phyloP scores from a whole-genome alignment of 2,888 invertebrate genomes.

The Yponomeuta cagnagella region DNA sequence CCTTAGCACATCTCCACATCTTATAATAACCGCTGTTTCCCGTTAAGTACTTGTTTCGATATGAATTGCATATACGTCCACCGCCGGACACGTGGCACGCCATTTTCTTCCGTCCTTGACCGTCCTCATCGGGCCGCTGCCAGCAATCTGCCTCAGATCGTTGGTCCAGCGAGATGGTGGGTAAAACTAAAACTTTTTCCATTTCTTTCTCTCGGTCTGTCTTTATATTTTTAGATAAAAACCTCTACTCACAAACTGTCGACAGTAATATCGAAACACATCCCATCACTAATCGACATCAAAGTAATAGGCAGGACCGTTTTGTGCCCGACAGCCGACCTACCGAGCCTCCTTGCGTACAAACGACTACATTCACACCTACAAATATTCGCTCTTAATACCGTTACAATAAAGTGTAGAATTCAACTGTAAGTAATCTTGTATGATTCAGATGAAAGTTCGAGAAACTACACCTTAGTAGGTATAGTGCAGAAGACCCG shows the following conservation, averaged over 20 bases:
- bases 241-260: background rate
- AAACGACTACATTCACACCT: background rate
- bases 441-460: background rate
- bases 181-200: too few species aligned
- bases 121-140: too few species aligned
- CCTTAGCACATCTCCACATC: too few species aligned
- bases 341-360: background rate
- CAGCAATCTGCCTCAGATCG: too few species aligned
- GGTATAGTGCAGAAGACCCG: background rate
- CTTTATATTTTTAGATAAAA: too few species aligned
- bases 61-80: too few species aligned
- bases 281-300: slow-evolving; percentile 7
- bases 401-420: background rate
- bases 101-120: too few species aligned
- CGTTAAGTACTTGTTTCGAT: too few species aligned
- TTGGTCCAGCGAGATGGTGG: too few species aligned
- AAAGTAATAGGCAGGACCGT: slow-evolving; percentile 14
- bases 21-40: too few species aligned
- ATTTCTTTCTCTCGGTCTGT: too few species aligned
- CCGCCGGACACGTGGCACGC: too few species aligned
- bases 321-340: slow-evolving; percentile 9
- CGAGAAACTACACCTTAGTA: background rate
- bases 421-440: background rate
- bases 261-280: background rate
- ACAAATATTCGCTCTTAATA: background rate